Evolutionary conservation across 2,797 vertebrate genomes (phyloP), one percentile per base, ranked within the genome.

Genomic region (Hybognathus amarus): DNA sequence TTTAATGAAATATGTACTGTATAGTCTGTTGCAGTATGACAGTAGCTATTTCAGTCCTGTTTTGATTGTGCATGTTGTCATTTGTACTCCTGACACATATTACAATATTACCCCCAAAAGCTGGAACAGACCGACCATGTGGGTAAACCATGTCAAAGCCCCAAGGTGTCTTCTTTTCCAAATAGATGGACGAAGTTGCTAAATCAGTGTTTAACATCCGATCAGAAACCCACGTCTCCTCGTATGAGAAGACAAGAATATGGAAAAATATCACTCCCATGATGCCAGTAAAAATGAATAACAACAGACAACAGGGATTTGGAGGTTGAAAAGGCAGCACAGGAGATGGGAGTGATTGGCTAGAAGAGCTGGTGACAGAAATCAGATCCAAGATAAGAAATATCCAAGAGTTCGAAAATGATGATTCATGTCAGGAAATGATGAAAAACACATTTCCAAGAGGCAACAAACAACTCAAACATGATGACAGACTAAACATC

Each of bases 171-270:
- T 86, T 75, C 69, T 82, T 82, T 79, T 67, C 45, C 66, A 67
- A 70, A 6, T 45, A 36, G 52, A 36, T 54, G 80, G 63, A 64
- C 30, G 2, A n/a, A 33, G 30, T 33, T 3, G 30, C 30, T 33
- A 84, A 86, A 83, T 47, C 52, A 36, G 63, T 77, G 70, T 73
- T 86, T 80, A 74, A 83, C 79, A 81, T 77, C 83, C 85, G 80
- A 73, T 78, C 80, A 67, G 47, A 86, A 83, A 66, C 33, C 83
- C 83, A 85, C 64, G 40, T 83, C 78, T 80, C 30, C 45, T 59
- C 67, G 54, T 50, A 50, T 79, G 83, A 84, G 82, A 54, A 69
- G 86, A n/a, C n/a, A 85, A 85, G 36, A 80, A 86, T 77, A 50
- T 82, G 74, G 70, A 54, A 79, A 83, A 87, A 85, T 79, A 86